Conservation (phyloP, 2,113 vertebrate species). For the Phylloscopus trochiloides region DNA sequence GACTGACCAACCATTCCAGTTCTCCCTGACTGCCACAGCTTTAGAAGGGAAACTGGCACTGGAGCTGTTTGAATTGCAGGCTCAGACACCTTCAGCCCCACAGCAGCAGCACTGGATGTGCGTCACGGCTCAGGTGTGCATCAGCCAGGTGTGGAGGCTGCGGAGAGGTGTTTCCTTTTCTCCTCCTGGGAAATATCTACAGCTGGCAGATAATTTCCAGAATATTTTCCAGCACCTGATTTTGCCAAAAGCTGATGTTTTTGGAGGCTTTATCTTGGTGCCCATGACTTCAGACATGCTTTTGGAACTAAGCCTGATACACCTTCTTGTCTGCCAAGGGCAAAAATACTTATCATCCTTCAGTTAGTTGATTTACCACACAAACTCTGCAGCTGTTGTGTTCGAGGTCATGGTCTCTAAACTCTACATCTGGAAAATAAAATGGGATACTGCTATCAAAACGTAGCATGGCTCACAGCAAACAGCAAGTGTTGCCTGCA, state of each 20-base stretch:
- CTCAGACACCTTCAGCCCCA: background rate
- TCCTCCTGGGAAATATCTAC: background rate
- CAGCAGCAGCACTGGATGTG: background rate
- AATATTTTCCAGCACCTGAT: background rate
- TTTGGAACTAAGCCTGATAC: background rate
- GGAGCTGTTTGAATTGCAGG: background rate
- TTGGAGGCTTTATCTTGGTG: background rate
- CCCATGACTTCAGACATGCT: background rate
- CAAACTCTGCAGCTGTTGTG: background rate
- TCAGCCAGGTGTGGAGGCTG: background rate
- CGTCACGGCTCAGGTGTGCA: accelerated
- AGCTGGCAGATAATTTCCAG: background rate
- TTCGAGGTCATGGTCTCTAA: background rate
- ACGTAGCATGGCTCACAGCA: background rate
- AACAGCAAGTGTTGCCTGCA: background rate
- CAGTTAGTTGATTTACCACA: background rate
- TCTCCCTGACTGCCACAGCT: background rate
- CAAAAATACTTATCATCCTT: background rate
- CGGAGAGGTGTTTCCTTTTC: accelerated
- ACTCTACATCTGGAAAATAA: background rate
- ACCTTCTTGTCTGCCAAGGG: background rate
- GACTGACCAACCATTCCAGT: background rate
- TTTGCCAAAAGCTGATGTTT: background rate
- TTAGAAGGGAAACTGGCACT: background rate
- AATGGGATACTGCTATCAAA: background rate